Evolutionary conservation across 2,888 invertebrate genomes (phyloP), one percentile per base, ranked within the genome.

Genomic region (Frankliniella fusca): DNA sequence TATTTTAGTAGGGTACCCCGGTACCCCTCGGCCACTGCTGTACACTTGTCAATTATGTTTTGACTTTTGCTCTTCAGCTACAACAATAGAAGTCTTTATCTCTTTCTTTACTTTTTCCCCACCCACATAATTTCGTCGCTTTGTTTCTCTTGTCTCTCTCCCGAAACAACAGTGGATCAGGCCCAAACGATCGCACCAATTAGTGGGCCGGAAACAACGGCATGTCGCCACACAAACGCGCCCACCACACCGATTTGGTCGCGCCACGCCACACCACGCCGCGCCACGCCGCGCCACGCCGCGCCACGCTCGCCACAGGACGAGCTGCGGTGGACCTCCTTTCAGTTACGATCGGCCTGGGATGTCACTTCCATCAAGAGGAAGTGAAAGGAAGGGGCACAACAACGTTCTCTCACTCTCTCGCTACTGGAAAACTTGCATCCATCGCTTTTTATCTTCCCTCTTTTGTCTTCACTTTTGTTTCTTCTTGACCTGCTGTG

Each of bases 401-500:
- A 38, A 38, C 38, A 18, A 11, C 61, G 61, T n/a, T n/a, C 11
- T 18, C 61, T n/a, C 11, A 18, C 15, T 18, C 18, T n/a, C 61
- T 61, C 38, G 38, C 61, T 18, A 61, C 61, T n/a, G 18, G 54
- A 18, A n/a, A 54, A 70, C 70, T 23, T 27, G 70, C 27, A 76
- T 76, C 70, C 70, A 38, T 38, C 38, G 38, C 38, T 27, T 76
- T 76, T 27, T 27, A 23, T 23, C 70, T n/a, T 18, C 54, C 61
- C 61, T 61, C 70, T 76, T 38, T 76, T 76, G 70, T 76, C 70
- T 27, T 5, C 70, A 76, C 70, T 76, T 76, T 76, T 76, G 70
- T 23, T 27, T 76, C 70, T 76, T 76, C 70, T 12, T 27, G 70
- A 76, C 70, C 70, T 76, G 70, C n/a, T 38, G 3, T 5, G 3